Base-by-base conservation (phyloP, 2,797 vertebrate species). In the Buceros bicornis region DNA sequence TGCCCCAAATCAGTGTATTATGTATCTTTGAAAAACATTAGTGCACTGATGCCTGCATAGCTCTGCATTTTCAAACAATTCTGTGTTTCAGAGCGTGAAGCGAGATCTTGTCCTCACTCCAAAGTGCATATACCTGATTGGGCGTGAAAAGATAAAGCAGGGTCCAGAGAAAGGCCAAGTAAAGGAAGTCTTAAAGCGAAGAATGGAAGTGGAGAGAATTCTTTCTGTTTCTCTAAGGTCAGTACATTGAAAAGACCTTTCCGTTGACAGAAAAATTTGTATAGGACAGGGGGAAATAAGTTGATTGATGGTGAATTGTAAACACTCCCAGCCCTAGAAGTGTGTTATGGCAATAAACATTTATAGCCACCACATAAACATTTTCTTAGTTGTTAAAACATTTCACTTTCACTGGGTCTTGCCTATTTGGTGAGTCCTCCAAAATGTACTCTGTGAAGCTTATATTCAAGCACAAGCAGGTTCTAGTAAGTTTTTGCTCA, bases 71-170 rank as follows among this genome's bases (percentile, higher is more conserved):
- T 58, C 17, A 37, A 80, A 74, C 33, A 15, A 4, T 33, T 80
- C 61, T 94, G 93, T 88, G 47, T 97, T 97, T 18, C 96, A 99
- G 99, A 98, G 97, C 0, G 99, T 99, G 72, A 99, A 99, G 98
- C 98, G 99, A 91, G 99, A 99, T 97, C 97, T 99, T 91, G 98
- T 99, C 95, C 98, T 99, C 82, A 99, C 99, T 11, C 99, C 99
- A 0, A 99, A 99, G 97, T 98, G 98, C 76, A 96, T 99, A 88
- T 99, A 99, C 97, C 97, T 99, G 96, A 99, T 99, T 6, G 99
- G 99, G 82, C 98, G 99, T 86, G 99, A 99, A 64, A 99, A 99
- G 95, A 97, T 99, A 91, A 99, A 99, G 94, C 99, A 99, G 89
- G 99, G 99, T 12, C 98, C 99, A 3, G 99, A 99, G 92, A 99